Base-by-base conservation (phyloP, 1,140 invertebrate genomes). In the Anastatus disparis region DNA sequence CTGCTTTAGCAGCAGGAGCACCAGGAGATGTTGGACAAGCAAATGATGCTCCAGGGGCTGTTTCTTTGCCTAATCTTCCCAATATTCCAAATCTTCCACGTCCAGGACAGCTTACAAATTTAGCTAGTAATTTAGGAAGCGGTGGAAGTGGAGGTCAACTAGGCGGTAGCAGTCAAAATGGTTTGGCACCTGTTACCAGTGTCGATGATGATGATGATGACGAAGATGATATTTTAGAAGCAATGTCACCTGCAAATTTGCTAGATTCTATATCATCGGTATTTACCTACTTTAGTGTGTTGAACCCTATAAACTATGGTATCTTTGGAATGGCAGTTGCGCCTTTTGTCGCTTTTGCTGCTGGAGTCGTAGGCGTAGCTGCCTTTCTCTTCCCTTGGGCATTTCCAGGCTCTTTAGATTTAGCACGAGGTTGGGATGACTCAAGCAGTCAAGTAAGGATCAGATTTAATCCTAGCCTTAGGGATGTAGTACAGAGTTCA, bases 291-390 rank as follows among this genome's bases (percentile, higher is more conserved):
- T 80, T 85, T n/a, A 79, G 77, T 0, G 79, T 82, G 13, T 40
- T 86, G 1, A 85, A 84, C 75, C 84, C 84, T 0, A 44, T 86
- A 15, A 81, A 83, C 73, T 86, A 86, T 31, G 77, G 83, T 0
- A 76, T 86, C 24, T 82, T 85, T 59, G 83, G 83, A 26, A 55
- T 86, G 29, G 77, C 82, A 3, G 78, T 83, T 2, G 82, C 84
- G 0, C 84, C 84, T 0, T 85, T 85, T 29, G 81, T 82, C 3
- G 84, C 83, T 2, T 77, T 85, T 13, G 83, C 84, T 0, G 84
- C 84, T n/a, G 83, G 84, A 0, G 29, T 84, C 9, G 55, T 85
- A 4, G 84, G 85, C 3, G 71, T 84, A 0, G 78, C 79, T 0
- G 81, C 83, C 0, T 79, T 85, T 53, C 26, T 84, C 7, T 84